These are phyloP conservation scores for Numenius arquata DNA, from an alignment of 2,113 vertebrate genomes.

Conservation along the genomic window DNA sequence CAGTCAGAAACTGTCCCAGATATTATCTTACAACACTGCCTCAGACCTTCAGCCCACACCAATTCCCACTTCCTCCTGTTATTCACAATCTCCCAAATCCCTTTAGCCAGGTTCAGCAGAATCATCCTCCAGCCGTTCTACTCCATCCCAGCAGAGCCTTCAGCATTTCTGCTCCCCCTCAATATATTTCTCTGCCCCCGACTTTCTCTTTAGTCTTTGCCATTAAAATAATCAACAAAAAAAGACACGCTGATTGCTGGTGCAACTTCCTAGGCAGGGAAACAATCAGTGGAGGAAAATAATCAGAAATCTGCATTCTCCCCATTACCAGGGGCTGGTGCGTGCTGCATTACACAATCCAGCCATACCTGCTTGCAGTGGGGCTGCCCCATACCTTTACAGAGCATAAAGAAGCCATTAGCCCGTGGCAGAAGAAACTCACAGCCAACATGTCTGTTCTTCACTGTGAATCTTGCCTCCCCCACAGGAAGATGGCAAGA, in stretches of 20 bases:
- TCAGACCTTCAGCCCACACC: background rate
- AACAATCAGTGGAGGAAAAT: background rate
- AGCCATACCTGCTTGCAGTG: background rate
- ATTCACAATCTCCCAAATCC: background rate
- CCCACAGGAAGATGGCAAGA: background rate
- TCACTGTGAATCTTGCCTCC: background rate
- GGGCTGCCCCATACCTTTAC: background rate
- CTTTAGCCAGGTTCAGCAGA: background rate
- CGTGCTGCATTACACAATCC: background rate
- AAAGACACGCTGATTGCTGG: background rate
- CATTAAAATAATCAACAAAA: background rate
- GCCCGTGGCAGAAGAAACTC: background rate
- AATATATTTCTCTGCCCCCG: background rate
- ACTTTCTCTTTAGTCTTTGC: background rate
- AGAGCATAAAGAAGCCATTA: no score
- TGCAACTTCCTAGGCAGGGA: background rate
- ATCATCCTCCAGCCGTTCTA: background rate
- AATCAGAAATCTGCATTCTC: background rate
- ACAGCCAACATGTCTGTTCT: fast-evolving
- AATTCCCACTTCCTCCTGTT: background rate
- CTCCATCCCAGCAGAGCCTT: background rate
- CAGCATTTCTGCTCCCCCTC: background rate
- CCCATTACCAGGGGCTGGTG: background rate
- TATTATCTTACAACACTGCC: background rate
- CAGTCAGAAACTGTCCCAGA: background rate